Evolutionary conservation across 2,113 vertebrate species (phyloP).

Genomic region (Nerophis ophidion): DNA sequence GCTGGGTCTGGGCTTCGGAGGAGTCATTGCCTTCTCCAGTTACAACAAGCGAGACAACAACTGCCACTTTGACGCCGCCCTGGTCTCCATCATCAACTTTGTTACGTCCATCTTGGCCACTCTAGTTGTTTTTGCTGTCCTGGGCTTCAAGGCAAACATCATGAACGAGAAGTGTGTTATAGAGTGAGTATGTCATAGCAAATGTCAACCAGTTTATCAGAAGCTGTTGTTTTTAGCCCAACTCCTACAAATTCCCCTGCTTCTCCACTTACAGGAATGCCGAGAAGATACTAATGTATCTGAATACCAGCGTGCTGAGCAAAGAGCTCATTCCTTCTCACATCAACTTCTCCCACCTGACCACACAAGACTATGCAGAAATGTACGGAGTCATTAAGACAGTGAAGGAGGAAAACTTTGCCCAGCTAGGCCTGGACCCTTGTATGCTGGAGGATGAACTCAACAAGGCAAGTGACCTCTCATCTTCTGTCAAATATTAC

Average conservation of each 20-base stretch:
- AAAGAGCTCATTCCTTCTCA: conserved; percentile 91
- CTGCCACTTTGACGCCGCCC: conserved; percentile 92
- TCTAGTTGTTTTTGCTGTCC: conserved; percentile 93
- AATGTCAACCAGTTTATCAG: too few species aligned
- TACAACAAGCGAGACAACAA: conserved; percentile 99
- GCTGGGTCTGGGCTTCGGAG: conserved; percentile 91
- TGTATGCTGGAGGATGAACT: conserved; percentile 92
- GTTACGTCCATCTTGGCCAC: conserved; percentile 94
- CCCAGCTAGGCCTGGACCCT: conserved; percentile 82
- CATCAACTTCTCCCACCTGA: conserved; percentile 94
- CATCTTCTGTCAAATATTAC: background rate
- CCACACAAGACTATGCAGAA: conserved; percentile 85
- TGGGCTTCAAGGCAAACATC: conserved; percentile 97
- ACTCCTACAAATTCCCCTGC: too few species aligned
- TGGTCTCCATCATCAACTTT: conserved; percentile 96
- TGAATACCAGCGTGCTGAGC: conserved; percentile 85
- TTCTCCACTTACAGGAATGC: conserved; percentile 77
- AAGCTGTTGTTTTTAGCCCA: too few species aligned
- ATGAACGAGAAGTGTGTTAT: conserved; percentile 98
- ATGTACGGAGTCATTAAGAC: conserved; percentile 95
- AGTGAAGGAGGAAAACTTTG: conserved; percentile 84
- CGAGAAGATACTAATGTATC: conserved; percentile 90
- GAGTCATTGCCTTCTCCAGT: conserved; percentile 97
- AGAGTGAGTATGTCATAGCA: conserved; percentile 77
- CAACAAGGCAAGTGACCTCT: conserved; percentile 77